Conservation (phyloP, 2,113 vertebrate genomes). For the Phylloscopus trochiloides region DNA sequence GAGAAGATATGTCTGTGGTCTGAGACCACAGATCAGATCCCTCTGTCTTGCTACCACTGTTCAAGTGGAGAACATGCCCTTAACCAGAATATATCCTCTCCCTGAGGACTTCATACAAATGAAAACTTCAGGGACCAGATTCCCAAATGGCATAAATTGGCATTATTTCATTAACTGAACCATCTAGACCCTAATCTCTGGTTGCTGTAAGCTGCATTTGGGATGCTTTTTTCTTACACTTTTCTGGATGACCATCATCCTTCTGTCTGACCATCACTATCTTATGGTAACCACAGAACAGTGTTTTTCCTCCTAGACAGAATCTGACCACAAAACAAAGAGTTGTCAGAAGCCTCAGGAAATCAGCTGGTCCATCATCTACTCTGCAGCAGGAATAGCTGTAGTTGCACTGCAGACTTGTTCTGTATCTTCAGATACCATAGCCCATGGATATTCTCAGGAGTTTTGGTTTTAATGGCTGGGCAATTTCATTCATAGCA, state of each 20-base stretch:
- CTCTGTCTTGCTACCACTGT: not conserved
- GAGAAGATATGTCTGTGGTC: not conserved
- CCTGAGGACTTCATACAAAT: not conserved
- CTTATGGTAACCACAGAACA: not conserved
- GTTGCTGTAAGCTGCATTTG: not conserved
- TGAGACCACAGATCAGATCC: not conserved
- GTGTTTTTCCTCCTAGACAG: not conserved
- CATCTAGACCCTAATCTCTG: not conserved
- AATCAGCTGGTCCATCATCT: not conserved
- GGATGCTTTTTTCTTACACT: not conserved
- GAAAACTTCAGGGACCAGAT: not conserved
- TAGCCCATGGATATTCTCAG: not conserved
- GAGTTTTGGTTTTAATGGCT: not conserved
- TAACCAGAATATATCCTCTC: not conserved
- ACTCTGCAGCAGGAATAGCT: not conserved
- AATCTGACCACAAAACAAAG: not conserved
- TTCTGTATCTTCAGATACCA: not conserved
- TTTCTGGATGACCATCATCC: not conserved
- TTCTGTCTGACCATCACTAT: not conserved
- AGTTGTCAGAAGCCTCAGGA: not conserved
- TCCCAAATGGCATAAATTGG: not conserved
- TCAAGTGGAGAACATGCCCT: not conserved
- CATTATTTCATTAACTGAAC: not conserved
- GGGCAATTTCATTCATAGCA: not conserved
- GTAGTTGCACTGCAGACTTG: not conserved